These are phyloP conservation scores for Cephus spinipes DNA, from an alignment of 2,888 invertebrate genomes.

Conservation along the genomic window DNA sequence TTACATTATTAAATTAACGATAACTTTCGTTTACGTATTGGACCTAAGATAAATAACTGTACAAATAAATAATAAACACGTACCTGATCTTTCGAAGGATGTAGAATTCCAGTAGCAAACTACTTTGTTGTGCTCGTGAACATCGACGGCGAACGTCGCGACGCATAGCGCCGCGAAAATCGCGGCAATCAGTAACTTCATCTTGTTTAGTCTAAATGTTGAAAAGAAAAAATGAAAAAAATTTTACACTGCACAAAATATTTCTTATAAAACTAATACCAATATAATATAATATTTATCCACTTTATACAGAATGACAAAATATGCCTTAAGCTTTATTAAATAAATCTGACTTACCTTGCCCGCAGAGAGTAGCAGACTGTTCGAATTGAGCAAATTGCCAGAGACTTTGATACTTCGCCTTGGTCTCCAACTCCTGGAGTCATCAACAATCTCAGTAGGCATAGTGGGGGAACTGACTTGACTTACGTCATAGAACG, in stretches of 20 bases:
- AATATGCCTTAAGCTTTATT: neutral
- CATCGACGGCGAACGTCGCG: conserved; percentile 62
- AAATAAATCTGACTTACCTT: conserved; percentile 38
- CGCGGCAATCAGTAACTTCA: conserved; percentile 48
- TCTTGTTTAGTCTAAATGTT: conserved; percentile 27
- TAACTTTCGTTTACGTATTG: neutral
- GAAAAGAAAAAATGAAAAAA: neutral
- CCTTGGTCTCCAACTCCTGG: conserved; percentile 24
- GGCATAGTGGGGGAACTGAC: conserved; percentile 41
- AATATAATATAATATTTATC: neutral
- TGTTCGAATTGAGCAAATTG: conserved; percentile 38
- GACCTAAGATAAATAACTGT: neutral
- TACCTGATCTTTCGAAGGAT: conserved; percentile 77
- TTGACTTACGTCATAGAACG: conserved; percentile 45
- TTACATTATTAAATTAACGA: too few relatives aligned
- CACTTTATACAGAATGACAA: neutral
- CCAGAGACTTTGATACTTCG: conserved; percentile 50
- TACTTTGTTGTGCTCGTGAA: conserved; percentile 71
- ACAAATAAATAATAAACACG: conserved; percentile 49
- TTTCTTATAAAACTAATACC: neutral
- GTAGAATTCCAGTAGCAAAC: conserved; percentile 81
- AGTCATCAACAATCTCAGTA: neutral
- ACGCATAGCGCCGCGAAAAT: conserved; percentile 49
- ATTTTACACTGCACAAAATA: neutral
- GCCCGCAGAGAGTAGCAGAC: conserved; percentile 45